These are phyloP conservation scores for Dryobates pubescens DNA, from an alignment of 2,797 vertebrate species.

Conservation along the genomic window DNA sequence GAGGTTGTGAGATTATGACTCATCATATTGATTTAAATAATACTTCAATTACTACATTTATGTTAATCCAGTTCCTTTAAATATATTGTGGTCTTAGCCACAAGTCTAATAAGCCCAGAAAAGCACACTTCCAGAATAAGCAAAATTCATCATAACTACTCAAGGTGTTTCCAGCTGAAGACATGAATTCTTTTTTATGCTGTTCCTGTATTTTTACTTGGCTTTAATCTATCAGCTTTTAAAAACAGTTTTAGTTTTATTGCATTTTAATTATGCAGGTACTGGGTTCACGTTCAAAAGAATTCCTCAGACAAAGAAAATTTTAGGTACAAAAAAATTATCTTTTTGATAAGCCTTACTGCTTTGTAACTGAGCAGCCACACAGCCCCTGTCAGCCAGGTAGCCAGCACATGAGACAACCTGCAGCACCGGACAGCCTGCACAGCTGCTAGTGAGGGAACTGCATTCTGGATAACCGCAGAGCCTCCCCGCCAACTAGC, in stretches of 20 bases:
- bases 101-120: neutral
- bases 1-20: neutral
- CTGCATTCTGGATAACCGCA: neutral
- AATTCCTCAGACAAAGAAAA: neutral
- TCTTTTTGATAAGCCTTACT: neutral
- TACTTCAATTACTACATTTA: neutral
- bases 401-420: neutral
- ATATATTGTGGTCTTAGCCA: neutral
- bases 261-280: neutral
- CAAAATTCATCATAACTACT: neutral
- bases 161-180: neutral
- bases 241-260: neutral
- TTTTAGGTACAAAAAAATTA: neutral
- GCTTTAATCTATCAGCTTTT: neutral
- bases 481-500: neutral
- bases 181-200: neutral
- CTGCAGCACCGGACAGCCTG: neutral
- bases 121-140: neutral
- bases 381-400: neutral
- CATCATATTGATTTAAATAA: neutral
- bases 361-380: neutral
- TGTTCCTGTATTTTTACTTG: neutral
- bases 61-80: neutral
- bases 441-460: neutral
- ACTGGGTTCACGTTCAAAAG: neutral